phyloP scores from a whole-genome alignment of 1,140 invertebrate species.

The Hesperophylax magnus region DNA sequence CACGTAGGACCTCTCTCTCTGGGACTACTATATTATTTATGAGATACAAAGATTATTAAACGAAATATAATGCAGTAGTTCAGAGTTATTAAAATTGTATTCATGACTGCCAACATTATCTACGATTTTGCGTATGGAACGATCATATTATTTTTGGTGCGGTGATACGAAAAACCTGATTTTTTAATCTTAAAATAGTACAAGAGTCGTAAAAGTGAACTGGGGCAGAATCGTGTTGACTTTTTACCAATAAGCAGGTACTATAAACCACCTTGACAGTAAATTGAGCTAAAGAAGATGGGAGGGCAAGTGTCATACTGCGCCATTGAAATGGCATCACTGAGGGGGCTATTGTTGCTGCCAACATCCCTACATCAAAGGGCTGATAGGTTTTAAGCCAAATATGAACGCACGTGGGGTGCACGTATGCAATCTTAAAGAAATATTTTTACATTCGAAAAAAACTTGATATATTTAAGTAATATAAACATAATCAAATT shows the following conservation, averaged over 20 bases:
- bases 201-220: neutral
- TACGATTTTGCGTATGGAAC: too few species aligned
- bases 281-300: conserved; percentile 26
- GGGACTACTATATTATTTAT: too few species aligned
- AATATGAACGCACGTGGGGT: conserved; percentile 4
- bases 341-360: conserved; percentile 37
- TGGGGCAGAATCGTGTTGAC: conserved; percentile 1
- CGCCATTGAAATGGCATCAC: conserved; percentile 36
- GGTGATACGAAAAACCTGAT: too few species aligned
- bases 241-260: conserved; percentile 27
- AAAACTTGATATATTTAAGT: too few species aligned
- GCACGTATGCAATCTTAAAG: conserved; percentile 3
- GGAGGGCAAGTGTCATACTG: conserved; percentile 40
- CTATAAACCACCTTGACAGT: conserved; percentile 28
- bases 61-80: too few species aligned
- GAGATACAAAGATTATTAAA: too few species aligned
- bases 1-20: too few species aligned
- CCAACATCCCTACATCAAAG: conserved; percentile 34
- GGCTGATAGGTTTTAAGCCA: conserved; percentile 46
- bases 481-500: too few species aligned
- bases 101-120: too few species aligned
- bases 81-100: too few species aligned
- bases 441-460: conserved; percentile 17
- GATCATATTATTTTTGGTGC: too few species aligned
- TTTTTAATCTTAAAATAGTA: too few species aligned